Evolutionary conservation across 2,113 vertebrate species (phyloP).

Genomic region (Peromyscus leucopus): DNA sequence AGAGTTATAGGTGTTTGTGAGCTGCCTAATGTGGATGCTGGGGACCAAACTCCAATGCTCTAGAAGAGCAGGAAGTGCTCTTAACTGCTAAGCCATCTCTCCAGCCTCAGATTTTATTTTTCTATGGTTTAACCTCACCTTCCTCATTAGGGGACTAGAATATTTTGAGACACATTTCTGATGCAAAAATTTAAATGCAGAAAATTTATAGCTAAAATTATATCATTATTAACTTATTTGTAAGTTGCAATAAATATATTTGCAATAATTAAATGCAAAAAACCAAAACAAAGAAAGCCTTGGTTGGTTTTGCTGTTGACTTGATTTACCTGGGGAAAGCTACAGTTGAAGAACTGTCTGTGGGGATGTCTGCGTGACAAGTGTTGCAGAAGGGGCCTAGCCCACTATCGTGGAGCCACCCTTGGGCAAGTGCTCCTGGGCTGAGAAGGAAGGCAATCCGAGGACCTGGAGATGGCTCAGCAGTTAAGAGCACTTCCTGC

Average conservation of each 20-base stretch:
- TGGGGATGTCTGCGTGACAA: not conserved
- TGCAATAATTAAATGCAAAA: not conserved
- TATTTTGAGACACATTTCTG: not conserved
- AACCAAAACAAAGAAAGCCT: not conserved
- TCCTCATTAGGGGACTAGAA: not conserved
- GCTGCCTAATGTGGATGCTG: not conserved
- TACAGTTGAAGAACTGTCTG: not conserved
- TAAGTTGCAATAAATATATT: not conserved
- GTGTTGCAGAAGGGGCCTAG: not conserved
- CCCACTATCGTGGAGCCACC: not conserved
- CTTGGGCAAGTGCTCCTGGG: not conserved
- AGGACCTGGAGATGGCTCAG: not conserved
- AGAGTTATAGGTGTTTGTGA: not conserved
- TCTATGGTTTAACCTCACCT: not conserved
- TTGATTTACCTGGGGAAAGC: not conserved
- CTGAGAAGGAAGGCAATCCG: not conserved
- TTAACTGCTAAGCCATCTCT: not conserved
- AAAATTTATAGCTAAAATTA: not conserved
- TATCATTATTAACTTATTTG: not conserved
- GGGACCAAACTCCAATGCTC: not conserved
- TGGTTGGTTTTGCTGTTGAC: not conserved
- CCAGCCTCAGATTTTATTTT: not conserved
- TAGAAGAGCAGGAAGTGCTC: not conserved
- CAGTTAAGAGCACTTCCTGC: not conserved
- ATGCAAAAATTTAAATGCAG: not conserved